Evolutionary conservation across 2,888 invertebrate species (phyloP).

Genomic region (Isotomurus palustris): DNA sequence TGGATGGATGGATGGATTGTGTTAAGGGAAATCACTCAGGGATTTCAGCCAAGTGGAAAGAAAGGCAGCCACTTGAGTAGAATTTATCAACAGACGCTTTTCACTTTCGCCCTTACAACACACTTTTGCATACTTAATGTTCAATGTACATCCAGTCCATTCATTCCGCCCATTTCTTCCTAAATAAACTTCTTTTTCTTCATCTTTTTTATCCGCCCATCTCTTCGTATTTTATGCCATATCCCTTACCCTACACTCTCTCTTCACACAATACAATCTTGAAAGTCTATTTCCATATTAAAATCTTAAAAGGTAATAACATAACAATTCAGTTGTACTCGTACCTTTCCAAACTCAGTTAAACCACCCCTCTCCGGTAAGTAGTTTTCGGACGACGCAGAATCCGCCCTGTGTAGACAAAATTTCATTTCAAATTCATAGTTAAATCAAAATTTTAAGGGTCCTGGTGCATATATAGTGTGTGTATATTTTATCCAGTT

Average conservation of each 20-base stretch:
- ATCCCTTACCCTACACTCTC: background rate
- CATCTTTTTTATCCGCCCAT: too few relatives aligned
- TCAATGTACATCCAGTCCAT: too few relatives aligned
- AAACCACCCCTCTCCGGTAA: slow-evolving; percentile 45
- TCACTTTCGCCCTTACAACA: too few relatives aligned
- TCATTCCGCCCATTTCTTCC: too few relatives aligned
- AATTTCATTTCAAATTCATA: too few relatives aligned
- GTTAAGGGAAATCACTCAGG: background rate
- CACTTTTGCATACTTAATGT: too few relatives aligned
- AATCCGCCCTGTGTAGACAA: slow-evolving; percentile 41
- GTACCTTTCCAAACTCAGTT: slow-evolving; percentile 46
- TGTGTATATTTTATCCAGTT: too few relatives aligned
- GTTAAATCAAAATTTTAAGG: too few relatives aligned
- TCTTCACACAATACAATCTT: background rate
- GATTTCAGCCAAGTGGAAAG: background rate
- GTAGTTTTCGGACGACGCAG: slow-evolving; percentile 44
- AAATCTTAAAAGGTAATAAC: background rate
- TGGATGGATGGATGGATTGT: slow-evolving; percentile 1
- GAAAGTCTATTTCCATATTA: too few relatives aligned
- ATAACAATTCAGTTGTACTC: background rate
- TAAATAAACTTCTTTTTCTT: too few relatives aligned
- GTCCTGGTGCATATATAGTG: too few relatives aligned
- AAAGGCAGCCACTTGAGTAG: background rate
- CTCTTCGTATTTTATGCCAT: too few relatives aligned
- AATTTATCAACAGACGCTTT: background rate